These are phyloP conservation scores for Isotomurus palustris DNA, from an alignment of 2,888 invertebrate species.

Conservation along the genomic window DNA sequence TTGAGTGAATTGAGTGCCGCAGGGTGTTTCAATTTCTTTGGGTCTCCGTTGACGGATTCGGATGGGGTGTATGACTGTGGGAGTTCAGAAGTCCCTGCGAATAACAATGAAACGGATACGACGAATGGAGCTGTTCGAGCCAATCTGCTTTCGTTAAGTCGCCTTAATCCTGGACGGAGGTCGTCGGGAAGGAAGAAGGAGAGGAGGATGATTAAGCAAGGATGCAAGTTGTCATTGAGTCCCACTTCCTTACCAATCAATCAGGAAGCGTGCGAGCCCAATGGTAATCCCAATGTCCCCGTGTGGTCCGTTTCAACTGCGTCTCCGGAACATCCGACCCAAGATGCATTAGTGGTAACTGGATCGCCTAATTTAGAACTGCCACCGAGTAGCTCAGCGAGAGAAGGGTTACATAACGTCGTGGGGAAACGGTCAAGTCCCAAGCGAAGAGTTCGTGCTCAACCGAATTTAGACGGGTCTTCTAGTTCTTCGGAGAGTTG, in stretches of 20 bases:
- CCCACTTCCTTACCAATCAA: too few species aligned
- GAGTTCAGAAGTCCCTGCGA: slow-evolving; percentile 59
- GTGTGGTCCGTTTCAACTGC: too few species aligned
- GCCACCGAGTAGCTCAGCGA: too few species aligned
- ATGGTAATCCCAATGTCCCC: too few species aligned
- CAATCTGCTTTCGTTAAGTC: slow-evolving; percentile 30
- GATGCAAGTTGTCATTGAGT: too few species aligned
- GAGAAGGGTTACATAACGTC: too few species aligned
- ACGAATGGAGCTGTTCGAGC: not conserved
- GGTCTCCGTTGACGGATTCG: slow-evolving; percentile 70
- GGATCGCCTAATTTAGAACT: too few species aligned
- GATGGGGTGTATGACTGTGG: slow-evolving; percentile 76
- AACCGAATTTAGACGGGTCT: slow-evolving; percentile 56
- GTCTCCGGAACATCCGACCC: too few species aligned
- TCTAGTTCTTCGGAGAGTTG: slow-evolving; percentile 61
- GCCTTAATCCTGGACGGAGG: slow-evolving; percentile 61
- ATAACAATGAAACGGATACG: slow-evolving; percentile 18
- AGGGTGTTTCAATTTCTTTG: slow-evolving; percentile 47
- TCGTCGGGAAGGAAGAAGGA: slow-evolving; percentile 58
- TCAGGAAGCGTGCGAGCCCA: too few species aligned
- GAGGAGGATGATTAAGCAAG: slow-evolving; percentile 23
- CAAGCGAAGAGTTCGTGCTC: slow-evolving; percentile 56
- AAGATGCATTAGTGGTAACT: too few species aligned
- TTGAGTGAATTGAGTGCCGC: slow-evolving; percentile 62
- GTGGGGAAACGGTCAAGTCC: slow-evolving; percentile 55